Evolutionary conservation across 2,797 vertebrate species (phyloP).

Genomic region (Hippopotamyrus pictus): DNA sequence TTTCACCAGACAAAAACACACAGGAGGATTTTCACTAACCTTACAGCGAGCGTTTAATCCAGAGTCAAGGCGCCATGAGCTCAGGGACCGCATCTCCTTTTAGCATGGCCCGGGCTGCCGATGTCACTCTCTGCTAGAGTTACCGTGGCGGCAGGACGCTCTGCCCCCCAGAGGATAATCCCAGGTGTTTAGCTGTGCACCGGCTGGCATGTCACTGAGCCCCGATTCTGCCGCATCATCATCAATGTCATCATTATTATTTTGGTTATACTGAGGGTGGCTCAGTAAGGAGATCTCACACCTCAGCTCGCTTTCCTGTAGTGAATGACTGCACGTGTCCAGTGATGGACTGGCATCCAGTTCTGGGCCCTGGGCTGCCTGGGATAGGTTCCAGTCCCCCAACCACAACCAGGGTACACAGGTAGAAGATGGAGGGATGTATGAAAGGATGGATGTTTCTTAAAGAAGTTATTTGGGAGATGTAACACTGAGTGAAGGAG

Average conservation of each 20-base stretch:
- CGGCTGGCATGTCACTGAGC: background rate
- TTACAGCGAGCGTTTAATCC: background rate
- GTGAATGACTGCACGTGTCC: slow-evolving; percentile 17
- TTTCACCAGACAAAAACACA: background rate
- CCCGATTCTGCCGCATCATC: background rate
- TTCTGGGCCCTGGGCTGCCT: background rate
- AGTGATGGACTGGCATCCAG: slow-evolving; percentile 29
- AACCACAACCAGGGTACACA: background rate
- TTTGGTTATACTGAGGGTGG: background rate
- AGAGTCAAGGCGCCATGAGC: background rate
- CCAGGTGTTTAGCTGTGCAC: background rate
- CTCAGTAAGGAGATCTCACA: background rate
- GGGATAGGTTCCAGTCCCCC: background rate
- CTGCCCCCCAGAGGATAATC: background rate
- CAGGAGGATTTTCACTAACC: background rate
- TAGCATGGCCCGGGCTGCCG: too few relatives aligned
- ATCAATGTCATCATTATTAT: background rate
- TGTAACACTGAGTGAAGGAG: background rate
- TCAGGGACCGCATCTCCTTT: background rate
- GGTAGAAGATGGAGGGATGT: background rate
- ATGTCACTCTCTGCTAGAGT: background rate
- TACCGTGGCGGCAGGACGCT: background rate
- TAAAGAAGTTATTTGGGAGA: background rate
- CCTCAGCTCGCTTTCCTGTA: background rate
- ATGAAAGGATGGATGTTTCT: background rate